A percentile compares a stretch with the other conserved stretches of the same genome.
These are phyloP conservation scores for Chalcis sispes DNA, from an alignment of 2,888 invertebrate species.

Conservation along the genomic window DNA sequence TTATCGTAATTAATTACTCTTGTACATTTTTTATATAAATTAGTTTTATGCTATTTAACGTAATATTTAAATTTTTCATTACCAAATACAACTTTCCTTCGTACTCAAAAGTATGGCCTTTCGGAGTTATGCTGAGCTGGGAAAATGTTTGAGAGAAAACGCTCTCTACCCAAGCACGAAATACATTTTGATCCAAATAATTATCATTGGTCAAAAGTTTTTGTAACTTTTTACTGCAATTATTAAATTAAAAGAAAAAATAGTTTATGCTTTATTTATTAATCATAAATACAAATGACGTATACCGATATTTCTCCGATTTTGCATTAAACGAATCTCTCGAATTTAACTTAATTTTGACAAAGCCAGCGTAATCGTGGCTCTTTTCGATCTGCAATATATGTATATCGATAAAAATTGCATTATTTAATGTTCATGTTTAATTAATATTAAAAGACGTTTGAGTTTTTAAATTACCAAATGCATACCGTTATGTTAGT, in stretches of 20 bases:
- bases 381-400: conserved; percentile 36
- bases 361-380: conserved; percentile 32
- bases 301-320: conserved; percentile 26
- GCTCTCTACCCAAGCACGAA: conserved; percentile 40
- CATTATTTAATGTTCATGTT: neutral
- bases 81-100: conserved; percentile 9
- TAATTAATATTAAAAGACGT: neutral
- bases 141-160: conserved; percentile 12
- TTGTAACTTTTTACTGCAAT: conserved; percentile 10
- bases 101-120: neutral
- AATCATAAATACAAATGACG: neutral
- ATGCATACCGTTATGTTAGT: conserved; percentile 21
- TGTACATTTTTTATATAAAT: no score
- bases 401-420: neutral
- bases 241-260: neutral
- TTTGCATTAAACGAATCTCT: neutral
- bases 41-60: no score
- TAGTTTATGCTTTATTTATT: neutral
- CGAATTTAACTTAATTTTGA: conserved; percentile 38
- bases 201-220: conserved; percentile 15
- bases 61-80: conserved; percentile 7
- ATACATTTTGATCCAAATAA: conserved; percentile 49
- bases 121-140: neutral
- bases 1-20: no score
- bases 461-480: no score